Conservation (phyloP, 2,113 vertebrate genomes). For the Labeo catla region DNA sequence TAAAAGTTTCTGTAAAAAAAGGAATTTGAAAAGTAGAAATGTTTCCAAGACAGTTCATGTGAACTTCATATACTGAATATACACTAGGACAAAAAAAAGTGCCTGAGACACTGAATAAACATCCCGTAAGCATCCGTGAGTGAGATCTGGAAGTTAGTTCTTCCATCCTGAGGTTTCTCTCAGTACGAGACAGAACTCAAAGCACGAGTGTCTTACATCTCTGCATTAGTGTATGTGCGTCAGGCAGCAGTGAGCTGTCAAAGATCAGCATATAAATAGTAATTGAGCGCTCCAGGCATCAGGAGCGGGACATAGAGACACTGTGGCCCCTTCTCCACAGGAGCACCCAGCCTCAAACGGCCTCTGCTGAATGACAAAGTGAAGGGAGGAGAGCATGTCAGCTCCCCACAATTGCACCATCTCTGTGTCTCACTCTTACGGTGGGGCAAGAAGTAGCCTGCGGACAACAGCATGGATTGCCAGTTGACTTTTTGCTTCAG, state of each 20-base stretch:
- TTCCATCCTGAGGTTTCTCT: constrained; percentile 34
- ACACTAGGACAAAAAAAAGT: background rate
- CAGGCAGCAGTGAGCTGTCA: constrained; percentile 66
- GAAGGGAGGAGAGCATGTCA: constrained; percentile 43
- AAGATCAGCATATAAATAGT: constrained; percentile 78
- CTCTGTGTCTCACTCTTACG: background rate
- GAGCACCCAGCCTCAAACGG: constrained; percentile 65
- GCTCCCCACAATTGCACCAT: background rate
- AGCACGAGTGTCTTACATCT: background rate
- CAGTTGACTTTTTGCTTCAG: background rate
- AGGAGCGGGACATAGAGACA: constrained; percentile 63
- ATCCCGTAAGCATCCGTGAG: background rate
- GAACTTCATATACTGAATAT: background rate
- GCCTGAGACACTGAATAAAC: background rate
- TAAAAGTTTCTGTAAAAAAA: background rate
- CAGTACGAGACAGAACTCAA: constrained; percentile 2
- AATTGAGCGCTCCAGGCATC: constrained; percentile 69
- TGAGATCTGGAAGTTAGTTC: background rate
- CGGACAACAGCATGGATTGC: background rate
- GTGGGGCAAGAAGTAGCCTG: background rate
- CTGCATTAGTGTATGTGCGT: constrained; percentile 18
- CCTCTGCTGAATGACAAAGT: constrained; percentile 70
- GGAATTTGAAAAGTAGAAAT: background rate
- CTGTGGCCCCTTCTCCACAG: constrained; percentile 65
- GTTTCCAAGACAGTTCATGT: background rate